phyloP scores from a whole-genome alignment of 2,797 vertebrate species.

The Xiphorhynchus erythropygius region DNA sequence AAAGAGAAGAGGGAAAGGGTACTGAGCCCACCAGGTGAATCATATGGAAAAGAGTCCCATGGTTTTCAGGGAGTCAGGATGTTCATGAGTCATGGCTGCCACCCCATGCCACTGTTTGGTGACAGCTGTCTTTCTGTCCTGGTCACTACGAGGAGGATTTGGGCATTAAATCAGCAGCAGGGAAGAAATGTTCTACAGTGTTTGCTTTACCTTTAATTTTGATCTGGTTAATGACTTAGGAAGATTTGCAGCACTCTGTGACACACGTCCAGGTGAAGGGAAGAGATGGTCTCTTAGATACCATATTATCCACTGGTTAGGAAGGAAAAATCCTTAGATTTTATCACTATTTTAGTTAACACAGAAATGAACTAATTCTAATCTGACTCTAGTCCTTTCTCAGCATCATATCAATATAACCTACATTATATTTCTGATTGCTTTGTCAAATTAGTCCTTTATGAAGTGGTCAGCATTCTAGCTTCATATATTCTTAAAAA shows the following conservation, averaged over 20 bases:
- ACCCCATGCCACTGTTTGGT: neutral
- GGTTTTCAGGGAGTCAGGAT: neutral
- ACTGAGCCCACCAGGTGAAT: neutral
- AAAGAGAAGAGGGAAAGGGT: neutral
- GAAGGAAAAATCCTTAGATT: neutral
- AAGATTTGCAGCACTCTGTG: neutral
- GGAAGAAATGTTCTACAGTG: neutral
- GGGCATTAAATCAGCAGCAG: neutral
- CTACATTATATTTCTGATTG: neutral
- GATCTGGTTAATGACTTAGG: neutral
- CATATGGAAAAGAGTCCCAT: neutral
- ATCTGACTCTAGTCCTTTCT: neutral
- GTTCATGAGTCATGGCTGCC: neutral
- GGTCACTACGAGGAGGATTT: neutral
- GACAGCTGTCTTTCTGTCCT: neutral
- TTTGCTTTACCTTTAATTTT: neutral
- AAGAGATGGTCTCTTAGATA: neutral
- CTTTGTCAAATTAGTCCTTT: neutral
- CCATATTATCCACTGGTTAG: fast-evolving
- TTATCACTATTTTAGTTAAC: neutral
- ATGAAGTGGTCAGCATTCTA: neutral
- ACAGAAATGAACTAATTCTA: neutral
- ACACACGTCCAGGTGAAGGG: neutral
- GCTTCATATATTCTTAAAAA: neutral
- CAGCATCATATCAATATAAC: neutral